Conservation (phyloP, 2,113 vertebrate species). For the Lipophrys pholis region DNA sequence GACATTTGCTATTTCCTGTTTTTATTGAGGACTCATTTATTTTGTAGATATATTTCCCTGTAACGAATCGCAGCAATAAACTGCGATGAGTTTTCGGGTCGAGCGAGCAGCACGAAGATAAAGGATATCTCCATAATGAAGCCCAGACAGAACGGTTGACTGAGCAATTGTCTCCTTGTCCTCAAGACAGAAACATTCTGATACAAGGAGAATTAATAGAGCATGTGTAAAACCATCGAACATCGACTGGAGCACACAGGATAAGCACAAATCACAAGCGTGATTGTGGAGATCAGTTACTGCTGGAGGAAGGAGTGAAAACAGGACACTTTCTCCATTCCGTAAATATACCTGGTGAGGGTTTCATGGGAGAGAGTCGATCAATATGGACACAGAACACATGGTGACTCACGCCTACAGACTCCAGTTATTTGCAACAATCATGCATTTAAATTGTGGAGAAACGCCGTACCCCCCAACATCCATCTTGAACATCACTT, state of each 20-base stretch:
- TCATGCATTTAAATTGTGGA: too few species aligned
- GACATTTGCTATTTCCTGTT: not conserved
- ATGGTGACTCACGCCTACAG: too few species aligned
- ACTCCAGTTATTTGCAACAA: too few species aligned
- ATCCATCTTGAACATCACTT: too few species aligned
- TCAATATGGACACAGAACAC: too few species aligned
- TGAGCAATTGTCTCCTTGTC: constrained; percentile 19
- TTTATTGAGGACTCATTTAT: not conserved
- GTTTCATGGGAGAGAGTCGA: too few species aligned
- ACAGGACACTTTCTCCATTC: too few species aligned
- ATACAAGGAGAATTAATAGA: constrained; percentile 17
- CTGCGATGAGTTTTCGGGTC: constrained; percentile 24
- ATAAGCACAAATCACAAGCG: not conserved
- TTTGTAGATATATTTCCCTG: not conserved
- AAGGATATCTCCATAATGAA: constrained; percentile 15
- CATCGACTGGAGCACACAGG: not conserved
- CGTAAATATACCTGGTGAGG: too few species aligned
- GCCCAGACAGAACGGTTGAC: constrained; percentile 24
- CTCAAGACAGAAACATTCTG: constrained; percentile 20
- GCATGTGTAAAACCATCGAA: not conserved
- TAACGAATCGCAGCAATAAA: constrained; percentile 3
- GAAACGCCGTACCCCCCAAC: too few species aligned
- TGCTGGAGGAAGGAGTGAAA: too few species aligned
- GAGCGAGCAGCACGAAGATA: not conserved
- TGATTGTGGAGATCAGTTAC: not conserved